Percentiles rank a stretch among this genome's conserved stretches.
phyloP scores from a whole-genome alignment of 1,140 invertebrate genomes.

The Rhagoletis pomonella region DNA sequence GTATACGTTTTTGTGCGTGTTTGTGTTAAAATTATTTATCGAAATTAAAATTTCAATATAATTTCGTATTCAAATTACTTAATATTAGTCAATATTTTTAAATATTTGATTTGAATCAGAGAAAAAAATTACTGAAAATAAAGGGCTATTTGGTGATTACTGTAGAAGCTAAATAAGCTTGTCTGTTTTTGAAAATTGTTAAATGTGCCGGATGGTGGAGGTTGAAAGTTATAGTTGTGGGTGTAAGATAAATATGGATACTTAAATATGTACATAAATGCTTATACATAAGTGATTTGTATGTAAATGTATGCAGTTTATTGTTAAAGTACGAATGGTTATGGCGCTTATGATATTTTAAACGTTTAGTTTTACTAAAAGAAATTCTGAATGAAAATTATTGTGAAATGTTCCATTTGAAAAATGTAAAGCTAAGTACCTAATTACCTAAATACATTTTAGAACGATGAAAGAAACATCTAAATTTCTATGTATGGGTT shows the following conservation, averaged over 20 bases:
- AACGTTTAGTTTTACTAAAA: not conserved
- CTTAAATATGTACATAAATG: not conserved
- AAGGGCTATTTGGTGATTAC: not conserved
- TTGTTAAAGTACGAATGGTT: not conserved
- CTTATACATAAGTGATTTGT: not conserved
- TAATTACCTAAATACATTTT: too few species aligned
- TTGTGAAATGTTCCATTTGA: too few species aligned
- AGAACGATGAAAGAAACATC: too few species aligned
- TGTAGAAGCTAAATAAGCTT: not conserved
- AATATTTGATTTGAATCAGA: not conserved
- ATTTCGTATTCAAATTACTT: not conserved
- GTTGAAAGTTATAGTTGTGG: not conserved
- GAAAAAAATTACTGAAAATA: not conserved
- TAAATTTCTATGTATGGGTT: not conserved
- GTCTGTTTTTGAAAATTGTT: slow-evolving; percentile 21
- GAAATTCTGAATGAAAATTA: not conserved
- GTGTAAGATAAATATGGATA: not conserved
- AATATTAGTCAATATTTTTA: not conserved
- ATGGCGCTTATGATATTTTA: not conserved
- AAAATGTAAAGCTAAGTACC: too few species aligned
- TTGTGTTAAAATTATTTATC: not conserved
- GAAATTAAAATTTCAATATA: not conserved
- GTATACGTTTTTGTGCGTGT: not conserved
- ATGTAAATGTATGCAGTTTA: not conserved
- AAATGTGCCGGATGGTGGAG: not conserved